A percentile compares a stretch with the other conserved stretches of the same genome.
phyloP scores from a whole-genome alignment of 2,797 vertebrate species.

The Tangara arthus region DNA sequence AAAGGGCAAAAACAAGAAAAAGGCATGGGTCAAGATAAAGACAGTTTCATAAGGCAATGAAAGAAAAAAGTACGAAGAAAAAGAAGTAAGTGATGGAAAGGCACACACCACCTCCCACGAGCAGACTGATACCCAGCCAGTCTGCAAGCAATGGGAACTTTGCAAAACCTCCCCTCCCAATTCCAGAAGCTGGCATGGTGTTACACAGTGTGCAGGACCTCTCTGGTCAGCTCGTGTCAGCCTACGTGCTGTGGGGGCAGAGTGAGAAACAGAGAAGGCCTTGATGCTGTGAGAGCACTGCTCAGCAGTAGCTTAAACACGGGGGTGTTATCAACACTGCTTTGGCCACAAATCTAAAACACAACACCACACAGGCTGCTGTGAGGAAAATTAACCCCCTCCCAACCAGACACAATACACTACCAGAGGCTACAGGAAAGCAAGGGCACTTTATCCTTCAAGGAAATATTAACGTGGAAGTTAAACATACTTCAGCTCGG shows the following conservation, averaged over 20 bases:
- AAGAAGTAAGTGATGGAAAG: background rate
- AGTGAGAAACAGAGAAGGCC: conserved; percentile 21
- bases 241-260: background rate
- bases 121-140: background rate
- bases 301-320: background rate
- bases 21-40: background rate
- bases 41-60: background rate
- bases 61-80: background rate
- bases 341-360: background rate
- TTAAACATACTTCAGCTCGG: background rate
- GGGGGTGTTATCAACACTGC: background rate
- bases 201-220: background rate
- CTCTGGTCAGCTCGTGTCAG: background rate
- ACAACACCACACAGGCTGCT: background rate
- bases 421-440: background rate
- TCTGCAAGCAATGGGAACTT: background rate
- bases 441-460: background rate
- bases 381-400: background rate
- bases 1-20: background rate
- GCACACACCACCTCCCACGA: background rate
- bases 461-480: background rate
- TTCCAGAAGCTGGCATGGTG: background rate
- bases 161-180: background rate
- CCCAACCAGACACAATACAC: background rate
- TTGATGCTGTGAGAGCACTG: background rate